Evolutionary conservation across 2,797 vertebrate genomes (phyloP).

Genomic region (Leptatherina wallacei): DNA sequence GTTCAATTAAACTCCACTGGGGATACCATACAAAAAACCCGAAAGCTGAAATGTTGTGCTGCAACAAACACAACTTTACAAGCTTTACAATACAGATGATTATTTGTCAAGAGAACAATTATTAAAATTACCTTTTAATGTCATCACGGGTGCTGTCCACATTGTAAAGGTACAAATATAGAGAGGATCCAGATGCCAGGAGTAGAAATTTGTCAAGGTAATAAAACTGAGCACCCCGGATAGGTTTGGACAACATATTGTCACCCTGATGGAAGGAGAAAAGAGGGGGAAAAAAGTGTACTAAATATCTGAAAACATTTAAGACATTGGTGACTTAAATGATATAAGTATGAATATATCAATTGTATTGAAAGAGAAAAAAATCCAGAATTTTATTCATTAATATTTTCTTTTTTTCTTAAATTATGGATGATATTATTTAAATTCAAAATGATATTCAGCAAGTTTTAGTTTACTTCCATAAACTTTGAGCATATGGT

Average conservation of each 20-base stretch:
- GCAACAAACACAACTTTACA: not conserved
- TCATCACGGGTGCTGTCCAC: conserved; percentile 82
- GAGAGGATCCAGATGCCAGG: conserved; percentile 84
- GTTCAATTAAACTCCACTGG: not conserved
- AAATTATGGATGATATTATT: too few species aligned
- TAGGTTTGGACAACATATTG: conserved; percentile 78
- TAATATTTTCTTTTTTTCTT: not conserved
- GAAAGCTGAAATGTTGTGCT: not conserved
- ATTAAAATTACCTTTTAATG: conserved; percentile 82
- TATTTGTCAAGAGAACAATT: not conserved
- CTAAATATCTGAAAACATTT: not conserved
- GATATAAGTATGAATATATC: not conserved
- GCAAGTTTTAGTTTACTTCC: too few species aligned
- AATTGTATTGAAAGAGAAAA: not conserved
- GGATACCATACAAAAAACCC: not conserved
- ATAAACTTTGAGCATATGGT: too few species aligned
- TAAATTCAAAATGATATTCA: too few species aligned
- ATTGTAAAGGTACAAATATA: conserved; percentile 84
- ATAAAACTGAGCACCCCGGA: conserved; percentile 89
- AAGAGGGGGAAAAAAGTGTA: conserved; percentile 3
- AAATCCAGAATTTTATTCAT: not conserved
- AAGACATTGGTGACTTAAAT: not conserved
- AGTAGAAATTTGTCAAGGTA: conserved; percentile 91
- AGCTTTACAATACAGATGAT: not conserved
- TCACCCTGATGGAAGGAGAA: conserved; percentile 75